phyloP scores from a whole-genome alignment of 2,888 invertebrate species.

The Augochlorella aurata region DNA sequence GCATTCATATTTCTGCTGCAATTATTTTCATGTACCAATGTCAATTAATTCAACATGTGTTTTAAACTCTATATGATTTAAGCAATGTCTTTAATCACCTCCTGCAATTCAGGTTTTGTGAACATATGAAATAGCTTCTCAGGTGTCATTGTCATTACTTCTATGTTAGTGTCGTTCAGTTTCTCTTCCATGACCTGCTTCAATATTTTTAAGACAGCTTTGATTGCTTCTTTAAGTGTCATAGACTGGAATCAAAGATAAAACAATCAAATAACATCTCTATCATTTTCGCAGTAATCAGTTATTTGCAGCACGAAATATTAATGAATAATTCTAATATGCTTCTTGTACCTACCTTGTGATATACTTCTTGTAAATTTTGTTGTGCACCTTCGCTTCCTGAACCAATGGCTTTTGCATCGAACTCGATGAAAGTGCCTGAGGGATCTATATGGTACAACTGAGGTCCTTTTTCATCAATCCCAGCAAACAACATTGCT shows the following conservation, averaged over 20 bases:
- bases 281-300: too few relatives aligned
- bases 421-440: slow-evolving; percentile 98
- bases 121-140: slow-evolving; percentile 93
- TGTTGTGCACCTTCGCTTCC: slow-evolving; percentile 99
- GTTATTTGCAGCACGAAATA: neutral
- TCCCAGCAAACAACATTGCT: slow-evolving; percentile 97
- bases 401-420: slow-evolving; percentile 99
- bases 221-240: slow-evolving; percentile 96
- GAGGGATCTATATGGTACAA: slow-evolving; percentile 99
- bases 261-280: neutral
- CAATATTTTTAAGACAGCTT: slow-evolving; percentile 94
- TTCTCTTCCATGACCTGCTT: slow-evolving; percentile 99
- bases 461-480: slow-evolving; percentile 96
- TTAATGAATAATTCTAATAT: neutral
- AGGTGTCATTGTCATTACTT: slow-evolving; percentile 97
- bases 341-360: slow-evolving; percentile 79
- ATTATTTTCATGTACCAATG: slow-evolving; percentile 24
- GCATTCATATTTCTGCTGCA: slow-evolving; percentile 29
- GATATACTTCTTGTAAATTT: slow-evolving; percentile 89
- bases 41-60: slow-evolving; percentile 30
- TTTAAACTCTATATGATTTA: slow-evolving; percentile 77
- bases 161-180: slow-evolving; percentile 97
- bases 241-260: slow-evolving; percentile 86
- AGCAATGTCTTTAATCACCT: slow-evolving; percentile 91
- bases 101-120: slow-evolving; percentile 93